Base-by-base conservation (phyloP, 2,888 invertebrate species). In the Chrysolina haemoptera region DNA sequence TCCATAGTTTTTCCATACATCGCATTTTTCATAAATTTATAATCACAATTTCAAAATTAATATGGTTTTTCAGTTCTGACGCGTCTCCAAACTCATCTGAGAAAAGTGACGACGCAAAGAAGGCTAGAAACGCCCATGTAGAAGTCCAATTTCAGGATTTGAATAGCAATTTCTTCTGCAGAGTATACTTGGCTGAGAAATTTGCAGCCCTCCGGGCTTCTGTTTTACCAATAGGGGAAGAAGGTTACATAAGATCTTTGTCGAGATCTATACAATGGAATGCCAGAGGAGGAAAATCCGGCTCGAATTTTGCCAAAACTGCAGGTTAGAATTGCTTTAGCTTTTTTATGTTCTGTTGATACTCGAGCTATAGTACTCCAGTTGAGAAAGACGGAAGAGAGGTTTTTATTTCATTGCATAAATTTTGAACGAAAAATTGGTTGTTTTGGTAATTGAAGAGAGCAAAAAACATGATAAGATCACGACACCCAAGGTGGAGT, bases 231-330 rank as follows among this genome's bases (percentile, higher is more conserved):
- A 84, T 84, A 41, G 90, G 93, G 46, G 96, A 92, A 87, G 93
- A 93, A 78, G 93, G 93, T 0, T 96, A 94, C 86, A 93, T 96
- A n/a, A 91, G 97, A 11, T 97, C 97, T 22, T 89, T 98, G 70
- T 92, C 95, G 48, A 91, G 94, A 77, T 97, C 97, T 85, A 91
- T 95, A 48, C 94, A 94, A 70, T 98, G 98, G 98, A 95, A 95
- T 63, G 98, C 99, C 0, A 91, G 94, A 78, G 99, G 99, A 5
- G 99, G 99, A 43, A 99, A 99, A 88, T 98, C 98, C 0, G 99
- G 99, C 0, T 98, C 98, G 9, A 93, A 94, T 43, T 99, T 99
- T 89, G 95, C 96, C 85, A 98, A 98, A 90, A 98, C 97, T 50
- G 91, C 92, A 87, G 96, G 95, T 94, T 85, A 74, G 50, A 53